Evolutionary conservation across 1,140 invertebrate species (phyloP).

Genomic region (Palaemon carinicauda): DNA sequence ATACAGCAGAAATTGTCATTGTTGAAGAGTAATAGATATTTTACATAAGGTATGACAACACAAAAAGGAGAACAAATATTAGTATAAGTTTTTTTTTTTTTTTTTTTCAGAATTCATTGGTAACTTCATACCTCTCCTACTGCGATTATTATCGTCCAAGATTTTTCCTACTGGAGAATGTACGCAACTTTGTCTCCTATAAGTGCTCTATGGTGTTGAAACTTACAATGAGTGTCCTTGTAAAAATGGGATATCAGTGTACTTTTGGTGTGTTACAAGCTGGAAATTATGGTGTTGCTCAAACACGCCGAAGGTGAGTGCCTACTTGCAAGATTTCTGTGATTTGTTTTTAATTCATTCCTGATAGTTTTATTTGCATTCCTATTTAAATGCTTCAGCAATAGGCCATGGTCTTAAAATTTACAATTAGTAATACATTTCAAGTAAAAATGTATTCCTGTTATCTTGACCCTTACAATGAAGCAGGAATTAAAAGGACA

Average conservation of each 20-base stretch:
- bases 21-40: neutral
- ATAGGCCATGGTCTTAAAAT: too few relatives aligned
- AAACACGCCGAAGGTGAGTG: conserved; percentile 76
- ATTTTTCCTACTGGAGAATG: conserved; percentile 88
- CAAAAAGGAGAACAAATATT: too few relatives aligned
- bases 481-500: too few relatives aligned
- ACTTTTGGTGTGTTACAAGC: conserved; percentile 87
- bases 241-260: conserved; percentile 89
- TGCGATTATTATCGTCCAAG: conserved; percentile 87
- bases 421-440: too few relatives aligned
- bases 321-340: neutral
- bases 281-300: conserved; percentile 85
- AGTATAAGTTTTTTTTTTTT: conserved; percentile 20
- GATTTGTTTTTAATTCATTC: neutral
- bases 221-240: conserved; percentile 77
- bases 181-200: conserved; percentile 84
- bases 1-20: neutral
- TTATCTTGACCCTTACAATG: too few relatives aligned
- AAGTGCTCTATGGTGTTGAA: conserved; percentile 85
- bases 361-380: neutral
- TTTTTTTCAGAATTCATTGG: conserved; percentile 77
- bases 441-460: too few relatives aligned
- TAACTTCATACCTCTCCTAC: conserved; percentile 84
- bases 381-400: conserved; percentile 2
- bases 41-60: neutral